Evolutionary conservation across 1,140 invertebrate genomes (phyloP).

Genomic region (Ruditapes philippinarum): DNA sequence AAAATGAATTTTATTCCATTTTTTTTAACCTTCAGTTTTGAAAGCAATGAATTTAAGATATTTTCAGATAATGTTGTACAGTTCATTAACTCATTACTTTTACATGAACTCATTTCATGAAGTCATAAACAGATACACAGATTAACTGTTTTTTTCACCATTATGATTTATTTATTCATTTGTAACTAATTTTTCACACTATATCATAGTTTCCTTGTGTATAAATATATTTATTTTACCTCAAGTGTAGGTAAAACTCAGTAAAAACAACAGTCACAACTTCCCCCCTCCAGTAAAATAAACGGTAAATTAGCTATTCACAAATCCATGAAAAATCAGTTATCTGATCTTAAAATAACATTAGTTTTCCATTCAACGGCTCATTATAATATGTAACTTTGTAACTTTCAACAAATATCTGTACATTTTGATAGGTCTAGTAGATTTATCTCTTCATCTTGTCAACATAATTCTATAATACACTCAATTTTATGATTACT

Average conservation of each 20-base stretch:
- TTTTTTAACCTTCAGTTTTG: too few relatives aligned
- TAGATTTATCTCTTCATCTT: not conserved
- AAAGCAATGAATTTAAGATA: too few relatives aligned
- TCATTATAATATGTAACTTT: constrained; percentile 9
- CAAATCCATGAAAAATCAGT: constrained; percentile 2
- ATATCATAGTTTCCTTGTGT: too few relatives aligned
- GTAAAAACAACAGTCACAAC: not conserved
- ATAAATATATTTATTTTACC: not conserved
- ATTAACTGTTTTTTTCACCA: too few relatives aligned
- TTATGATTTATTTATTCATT: too few relatives aligned
- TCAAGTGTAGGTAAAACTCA: not conserved
- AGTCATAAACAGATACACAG: too few relatives aligned
- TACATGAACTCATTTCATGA: too few relatives aligned
- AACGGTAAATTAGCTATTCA: not conserved
- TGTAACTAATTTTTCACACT: not conserved
- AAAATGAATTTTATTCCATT: too few relatives aligned
- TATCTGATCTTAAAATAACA: not conserved
- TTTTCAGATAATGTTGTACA: too few relatives aligned
- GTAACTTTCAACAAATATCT: too few relatives aligned
- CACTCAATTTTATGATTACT: not conserved
- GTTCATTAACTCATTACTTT: too few relatives aligned
- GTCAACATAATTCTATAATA: not conserved
- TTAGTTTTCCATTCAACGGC: not conserved
- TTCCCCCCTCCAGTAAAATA: not conserved
- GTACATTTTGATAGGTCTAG: too few relatives aligned